A percentile compares a stretch with the other conserved stretches of the same genome.
Evolutionary conservation across 2,797 vertebrate species (phyloP).

Genomic region (Denticeps clupeoides): DNA sequence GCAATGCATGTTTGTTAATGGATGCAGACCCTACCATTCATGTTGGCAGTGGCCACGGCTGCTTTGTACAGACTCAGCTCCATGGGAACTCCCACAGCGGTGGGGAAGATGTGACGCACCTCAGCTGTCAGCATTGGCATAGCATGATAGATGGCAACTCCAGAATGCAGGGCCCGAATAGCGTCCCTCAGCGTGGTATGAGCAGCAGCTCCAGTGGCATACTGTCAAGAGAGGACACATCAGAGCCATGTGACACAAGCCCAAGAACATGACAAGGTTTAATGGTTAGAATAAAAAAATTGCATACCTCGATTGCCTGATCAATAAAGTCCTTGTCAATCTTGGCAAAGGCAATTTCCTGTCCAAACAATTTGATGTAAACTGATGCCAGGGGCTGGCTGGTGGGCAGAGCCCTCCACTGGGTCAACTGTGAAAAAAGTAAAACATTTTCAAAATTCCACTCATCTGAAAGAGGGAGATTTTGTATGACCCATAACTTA

Average conservation of each 20-base stretch:
- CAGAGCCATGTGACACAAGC: not conserved
- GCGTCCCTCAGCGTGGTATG: slow-evolving; percentile 21
- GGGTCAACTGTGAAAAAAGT: slow-evolving; percentile 38
- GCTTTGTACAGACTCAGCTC: slow-evolving; percentile 57
- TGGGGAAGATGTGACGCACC: slow-evolving; percentile 58
- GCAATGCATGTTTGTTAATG: not conserved
- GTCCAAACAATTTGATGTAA: slow-evolving; percentile 63
- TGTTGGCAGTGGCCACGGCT: slow-evolving; percentile 43
- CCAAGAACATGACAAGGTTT: too few relatives aligned
- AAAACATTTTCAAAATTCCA: not conserved
- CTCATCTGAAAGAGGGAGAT: not conserved
- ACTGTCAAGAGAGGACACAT: slow-evolving; percentile 31
- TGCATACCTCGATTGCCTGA: slow-evolving; percentile 49
- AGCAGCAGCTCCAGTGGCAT: slow-evolving; percentile 26
- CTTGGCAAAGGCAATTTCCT: slow-evolving; percentile 60
- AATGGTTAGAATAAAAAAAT: not conserved
- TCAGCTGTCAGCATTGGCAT: slow-evolving; percentile 58
- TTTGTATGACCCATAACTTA: slow-evolving; percentile 21
- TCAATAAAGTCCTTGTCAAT: slow-evolving; percentile 55
- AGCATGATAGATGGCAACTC: slow-evolving; percentile 33
- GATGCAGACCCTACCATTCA: slow-evolving; percentile 40
- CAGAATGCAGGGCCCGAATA: slow-evolving; percentile 40
- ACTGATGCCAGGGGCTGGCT: slow-evolving; percentile 47
- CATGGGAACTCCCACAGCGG: slow-evolving; percentile 60
- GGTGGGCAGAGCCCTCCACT: slow-evolving; percentile 54